phyloP scores from a whole-genome alignment of 1,140 invertebrate genomes.

The Drosophila aff. region DNA sequence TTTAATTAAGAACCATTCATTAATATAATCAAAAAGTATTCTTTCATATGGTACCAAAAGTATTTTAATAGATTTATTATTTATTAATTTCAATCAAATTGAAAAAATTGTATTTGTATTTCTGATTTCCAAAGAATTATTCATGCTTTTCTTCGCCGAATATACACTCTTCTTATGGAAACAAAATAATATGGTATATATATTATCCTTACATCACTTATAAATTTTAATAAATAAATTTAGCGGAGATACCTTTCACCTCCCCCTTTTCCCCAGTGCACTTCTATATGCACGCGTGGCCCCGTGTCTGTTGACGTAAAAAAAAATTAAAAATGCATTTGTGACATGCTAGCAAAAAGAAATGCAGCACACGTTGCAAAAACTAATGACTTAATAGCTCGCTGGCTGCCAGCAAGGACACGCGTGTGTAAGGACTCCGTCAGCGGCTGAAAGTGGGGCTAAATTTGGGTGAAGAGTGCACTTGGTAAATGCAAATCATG shows the following conservation, averaged over 20 bases:
- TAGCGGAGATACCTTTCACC: neutral
- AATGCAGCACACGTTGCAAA: conserved; percentile 69
- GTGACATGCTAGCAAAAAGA: conserved; percentile 67
- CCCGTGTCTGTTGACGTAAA: conserved; percentile 36
- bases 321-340: conserved; percentile 70
- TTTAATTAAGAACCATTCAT: too few species aligned
- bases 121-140: neutral
- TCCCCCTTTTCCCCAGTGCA: neutral
- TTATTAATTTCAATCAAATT: neutral
- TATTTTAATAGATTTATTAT: neutral
- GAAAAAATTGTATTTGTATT: neutral
- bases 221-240: too few species aligned
- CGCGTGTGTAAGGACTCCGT: conserved; percentile 23
- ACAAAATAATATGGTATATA: neutral
- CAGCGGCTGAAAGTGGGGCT: neutral
- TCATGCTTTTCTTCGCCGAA: neutral
- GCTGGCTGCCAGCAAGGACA: conserved; percentile 56
- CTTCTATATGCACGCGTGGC: conserved; percentile 8
- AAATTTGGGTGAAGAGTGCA: conserved; percentile 25
- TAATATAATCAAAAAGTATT: too few species aligned
- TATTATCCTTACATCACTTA: too few species aligned
- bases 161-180: neutral
- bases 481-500: conserved; percentile 46
- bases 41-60: too few species aligned
- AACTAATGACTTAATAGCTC: conserved; percentile 82